These are phyloP conservation scores for Leptopilina boulardi DNA, from an alignment of 1,140 invertebrate species.

Conservation along the genomic window DNA sequence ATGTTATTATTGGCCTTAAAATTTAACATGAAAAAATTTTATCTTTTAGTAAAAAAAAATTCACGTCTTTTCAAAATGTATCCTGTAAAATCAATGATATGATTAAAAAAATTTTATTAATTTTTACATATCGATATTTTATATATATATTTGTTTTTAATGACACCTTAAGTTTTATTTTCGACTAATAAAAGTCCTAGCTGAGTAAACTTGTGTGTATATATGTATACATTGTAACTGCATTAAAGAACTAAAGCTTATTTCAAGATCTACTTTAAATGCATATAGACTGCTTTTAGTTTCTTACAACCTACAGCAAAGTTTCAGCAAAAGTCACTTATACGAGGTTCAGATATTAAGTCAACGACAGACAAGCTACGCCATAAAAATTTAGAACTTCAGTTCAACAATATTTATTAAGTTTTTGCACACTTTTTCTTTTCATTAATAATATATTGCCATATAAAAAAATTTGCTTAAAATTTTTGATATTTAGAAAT, in stretches of 20 bases:
- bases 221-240: conserved; percentile 32
- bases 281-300: conserved; percentile 46
- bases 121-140: no score
- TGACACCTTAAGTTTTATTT: background rate
- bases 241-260: conserved; percentile 44
- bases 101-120: no score
- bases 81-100: no score
- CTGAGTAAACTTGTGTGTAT: background rate
- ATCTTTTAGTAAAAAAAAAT: background rate
- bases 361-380: conserved; percentile 1
- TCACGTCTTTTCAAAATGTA: no score
- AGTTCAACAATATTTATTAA: conserved; percentile 6
- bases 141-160: background rate
- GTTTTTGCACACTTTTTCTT: background rate
- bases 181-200: background rate
- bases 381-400: conserved; percentile 10
- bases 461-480: no score
- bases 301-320: conserved; percentile 37
- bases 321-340: conserved; percentile 33
- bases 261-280: conserved; percentile 45
- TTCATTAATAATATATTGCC: background rate
- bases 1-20: background rate
- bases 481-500: no score
- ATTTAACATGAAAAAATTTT: background rate
- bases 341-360: conserved; percentile 11